A percentile compares a stretch with the other conserved stretches of the same genome.
These are phyloP conservation scores for Cordilura impudica DNA, from an alignment of 2,888 invertebrate species.

Conservation along the genomic window DNA sequence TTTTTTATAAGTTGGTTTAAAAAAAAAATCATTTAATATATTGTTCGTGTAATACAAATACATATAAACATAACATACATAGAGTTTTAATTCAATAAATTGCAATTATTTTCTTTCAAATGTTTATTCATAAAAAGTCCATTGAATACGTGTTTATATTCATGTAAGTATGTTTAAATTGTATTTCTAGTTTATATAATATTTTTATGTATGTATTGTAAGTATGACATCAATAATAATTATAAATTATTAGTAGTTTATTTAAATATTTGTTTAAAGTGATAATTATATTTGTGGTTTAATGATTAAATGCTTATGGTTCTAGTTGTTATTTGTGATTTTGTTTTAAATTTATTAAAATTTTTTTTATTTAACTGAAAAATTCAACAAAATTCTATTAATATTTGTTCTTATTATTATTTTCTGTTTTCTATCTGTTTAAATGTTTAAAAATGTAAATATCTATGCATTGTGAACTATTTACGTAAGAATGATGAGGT, in stretches of 20 bases:
- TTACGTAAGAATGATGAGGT: background rate
- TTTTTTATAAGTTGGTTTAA: constrained; percentile 46
- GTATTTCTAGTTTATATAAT: constrained; percentile 6
- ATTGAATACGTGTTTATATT: background rate
- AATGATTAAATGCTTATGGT: background rate
- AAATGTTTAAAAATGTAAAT: background rate
- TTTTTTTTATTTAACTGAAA: background rate
- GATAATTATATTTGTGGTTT: constrained; percentile 2
- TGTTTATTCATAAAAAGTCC: background rate
- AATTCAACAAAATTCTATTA: background rate
- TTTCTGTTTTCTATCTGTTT: too few species aligned
- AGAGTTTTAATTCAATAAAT: constrained; percentile 26
- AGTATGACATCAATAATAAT: constrained; percentile 55
- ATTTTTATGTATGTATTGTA: constrained; percentile 25
- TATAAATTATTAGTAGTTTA: constrained; percentile 17
- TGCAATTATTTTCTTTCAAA: background rate
- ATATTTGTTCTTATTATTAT: background rate
- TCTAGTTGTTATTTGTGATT: background rate
- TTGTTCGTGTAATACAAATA: constrained; percentile 10
- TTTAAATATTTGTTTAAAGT: constrained; percentile 1
- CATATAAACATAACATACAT: constrained; percentile 54
- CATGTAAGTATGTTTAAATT: background rate
- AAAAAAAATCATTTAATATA: constrained; percentile 35
- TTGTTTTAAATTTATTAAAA: too few species aligned
- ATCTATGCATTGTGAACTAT: background rate